Conservation (phyloP, 2,888 invertebrate genomes). For the Zaprionus lineosus region DNA sequence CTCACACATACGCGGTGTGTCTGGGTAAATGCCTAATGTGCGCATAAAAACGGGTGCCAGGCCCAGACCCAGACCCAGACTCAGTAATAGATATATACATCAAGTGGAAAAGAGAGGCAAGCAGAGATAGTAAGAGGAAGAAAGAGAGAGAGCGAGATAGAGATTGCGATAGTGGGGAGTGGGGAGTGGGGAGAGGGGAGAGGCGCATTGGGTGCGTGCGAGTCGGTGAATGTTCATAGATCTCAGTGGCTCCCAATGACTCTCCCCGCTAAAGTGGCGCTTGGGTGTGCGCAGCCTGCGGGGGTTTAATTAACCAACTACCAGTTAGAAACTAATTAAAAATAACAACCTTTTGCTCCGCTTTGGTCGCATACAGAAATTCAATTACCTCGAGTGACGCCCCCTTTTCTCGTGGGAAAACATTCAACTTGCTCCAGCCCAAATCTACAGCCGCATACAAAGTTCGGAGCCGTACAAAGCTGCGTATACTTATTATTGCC, state of each 20-base stretch:
- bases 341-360: slow-evolving; percentile 26
- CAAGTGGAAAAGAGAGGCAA: not conserved
- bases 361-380: slow-evolving; percentile 34
- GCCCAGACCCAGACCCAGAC: slow-evolving; percentile 34
- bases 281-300: slow-evolving; percentile 32
- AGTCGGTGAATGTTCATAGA: slow-evolving; percentile 20
- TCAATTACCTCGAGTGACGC: slow-evolving; percentile 49
- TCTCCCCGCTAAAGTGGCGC: not conserved
- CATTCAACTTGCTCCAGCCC: slow-evolving; percentile 39
- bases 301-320: slow-evolving; percentile 60
- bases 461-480: slow-evolving; percentile 16
- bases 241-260: slow-evolving; percentile 7
- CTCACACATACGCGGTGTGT: too few relatives aligned
- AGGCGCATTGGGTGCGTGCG: slow-evolving; percentile 11
- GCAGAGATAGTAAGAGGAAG: not conserved
- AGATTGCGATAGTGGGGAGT: not conserved
- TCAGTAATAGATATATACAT: too few relatives aligned
- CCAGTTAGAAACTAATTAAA: slow-evolving; percentile 60
- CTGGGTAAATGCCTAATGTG: not conserved
- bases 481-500: slow-evolving; percentile 40
- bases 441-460: not conserved
- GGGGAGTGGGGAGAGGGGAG: not conserved
- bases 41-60: slow-evolving; percentile 9
- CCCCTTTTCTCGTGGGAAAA: slow-evolving; percentile 66
- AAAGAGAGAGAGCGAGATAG: not conserved